Evolutionary conservation across 2,797 vertebrate species (phyloP), one percentile per base, ranked within the genome.

Genomic region (Typhlichthys eigenmanni): DNA sequence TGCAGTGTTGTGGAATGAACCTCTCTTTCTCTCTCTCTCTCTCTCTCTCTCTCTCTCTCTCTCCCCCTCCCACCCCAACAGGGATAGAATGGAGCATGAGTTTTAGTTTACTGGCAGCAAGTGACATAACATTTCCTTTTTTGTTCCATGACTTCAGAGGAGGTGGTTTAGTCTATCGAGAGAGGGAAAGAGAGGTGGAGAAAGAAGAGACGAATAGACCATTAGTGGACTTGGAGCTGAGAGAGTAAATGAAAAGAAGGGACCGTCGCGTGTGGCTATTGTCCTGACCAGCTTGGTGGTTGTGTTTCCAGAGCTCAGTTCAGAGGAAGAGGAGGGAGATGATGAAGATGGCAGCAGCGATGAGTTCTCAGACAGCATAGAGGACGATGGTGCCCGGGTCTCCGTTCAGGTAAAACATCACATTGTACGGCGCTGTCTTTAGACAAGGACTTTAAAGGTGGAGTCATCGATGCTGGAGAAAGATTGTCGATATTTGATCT

Each of bases 291-390:
- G 16, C 8, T 8, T 10, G 67, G 45, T 69, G 75, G 46, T 68
- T 89, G 59, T 86, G 65, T 73, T 83, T 86, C 38, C 81, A 94
- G 93, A 92, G 52, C 82, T 90, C 81, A 91, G 87, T 82, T 85
- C 88, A 17, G 92, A 92, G 46, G 91, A 85, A 17, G 78, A 77
- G 50, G 86, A 82, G n/a, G 85, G 79, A 1, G 87, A 88, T 5
- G 79, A 81, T 47, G 88, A 84, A 64, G 88, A 89, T 0, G 87
- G 87, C 58, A 88, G 88, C 58, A 93, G 92, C 70, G 92, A 93
- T 0, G 94, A 92, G 72, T 95, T 95, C 81, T 92, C 93, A 0
- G 89, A 94, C 89, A 93, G 92, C 75, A 91, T 92, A 11, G 94
- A 96, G 83, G 92, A 95, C 47, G 92, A 91, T 49, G 87, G 87